These are phyloP conservation scores for Amblyjoppa fuscipennis DNA, from an alignment of 2,888 invertebrate genomes.

Conservation along the genomic window DNA sequence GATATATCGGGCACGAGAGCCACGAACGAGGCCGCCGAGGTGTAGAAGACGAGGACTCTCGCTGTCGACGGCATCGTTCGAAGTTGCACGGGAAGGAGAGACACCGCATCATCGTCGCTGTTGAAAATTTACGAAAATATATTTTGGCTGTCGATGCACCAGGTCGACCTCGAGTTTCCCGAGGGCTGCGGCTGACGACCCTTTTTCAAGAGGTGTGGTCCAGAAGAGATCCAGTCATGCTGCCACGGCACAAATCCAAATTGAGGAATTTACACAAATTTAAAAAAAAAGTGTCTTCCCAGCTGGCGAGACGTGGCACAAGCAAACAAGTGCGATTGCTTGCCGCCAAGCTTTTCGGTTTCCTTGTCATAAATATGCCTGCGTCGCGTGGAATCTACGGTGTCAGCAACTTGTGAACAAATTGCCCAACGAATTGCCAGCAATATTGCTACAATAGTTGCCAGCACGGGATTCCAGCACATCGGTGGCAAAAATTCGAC, in stretches of 20 bases:
- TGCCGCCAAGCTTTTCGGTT: too few relatives aligned
- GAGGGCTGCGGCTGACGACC: background rate
- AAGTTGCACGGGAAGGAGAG: background rate
- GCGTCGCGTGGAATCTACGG: too few relatives aligned
- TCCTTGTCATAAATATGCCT: too few relatives aligned
- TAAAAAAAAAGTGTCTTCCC: background rate
- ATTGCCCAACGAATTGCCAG: too few relatives aligned
- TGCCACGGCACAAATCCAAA: background rate
- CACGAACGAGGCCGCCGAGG: slow-evolving; percentile 2
- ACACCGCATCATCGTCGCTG: background rate
- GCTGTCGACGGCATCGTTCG: slow-evolving; percentile 1
- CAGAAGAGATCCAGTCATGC: background rate
- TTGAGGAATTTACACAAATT: background rate
- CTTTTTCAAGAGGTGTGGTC: slow-evolving; percentile 13
- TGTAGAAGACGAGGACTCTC: slow-evolving; percentile 19
- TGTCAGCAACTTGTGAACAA: too few relatives aligned
- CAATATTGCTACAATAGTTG: too few relatives aligned
- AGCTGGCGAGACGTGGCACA: too few relatives aligned
- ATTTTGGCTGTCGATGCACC: slow-evolving; percentile 13
- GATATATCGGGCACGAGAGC: slow-evolving; percentile 44
- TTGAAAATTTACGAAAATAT: slow-evolving; percentile 5
- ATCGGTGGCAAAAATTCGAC: too few relatives aligned
- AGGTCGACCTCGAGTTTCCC: slow-evolving; percentile 9
- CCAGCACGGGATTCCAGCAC: too few relatives aligned
- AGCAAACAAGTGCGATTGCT: too few relatives aligned